phyloP scores from a whole-genome alignment of 2,113 vertebrate genomes.

The Riparia riparia region DNA sequence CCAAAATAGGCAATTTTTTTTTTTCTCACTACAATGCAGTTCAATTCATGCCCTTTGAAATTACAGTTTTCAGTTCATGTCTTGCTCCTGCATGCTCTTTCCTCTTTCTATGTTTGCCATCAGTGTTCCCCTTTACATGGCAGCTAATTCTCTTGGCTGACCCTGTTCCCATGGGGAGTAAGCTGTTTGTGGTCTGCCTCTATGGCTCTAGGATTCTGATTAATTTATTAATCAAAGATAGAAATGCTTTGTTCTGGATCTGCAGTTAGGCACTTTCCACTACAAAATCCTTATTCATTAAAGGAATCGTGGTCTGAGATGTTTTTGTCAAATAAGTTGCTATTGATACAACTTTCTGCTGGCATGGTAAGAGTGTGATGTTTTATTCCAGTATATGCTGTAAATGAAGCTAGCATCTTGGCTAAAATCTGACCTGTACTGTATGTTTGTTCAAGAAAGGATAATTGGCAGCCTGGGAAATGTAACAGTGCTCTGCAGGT shows the following conservation, averaged over 20 bases:
- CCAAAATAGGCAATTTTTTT: neutral
- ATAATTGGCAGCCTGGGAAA: neutral
- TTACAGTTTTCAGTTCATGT: neutral
- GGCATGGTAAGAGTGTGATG: neutral
- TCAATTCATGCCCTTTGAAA: neutral
- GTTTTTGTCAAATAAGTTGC: neutral
- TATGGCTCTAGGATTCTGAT: neutral
- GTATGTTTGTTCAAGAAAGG: neutral
- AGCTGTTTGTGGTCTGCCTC: neutral
- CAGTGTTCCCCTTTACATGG: rapidly evolving
- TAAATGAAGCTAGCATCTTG: neutral
- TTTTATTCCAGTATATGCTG: neutral
- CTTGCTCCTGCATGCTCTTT: neutral
- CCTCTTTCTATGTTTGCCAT: neutral
- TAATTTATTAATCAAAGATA: neutral
- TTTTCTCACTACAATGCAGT: neutral
- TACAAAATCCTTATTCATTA: neutral
- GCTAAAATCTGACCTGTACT: neutral
- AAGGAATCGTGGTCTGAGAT: neutral
- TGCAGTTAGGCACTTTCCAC: neutral
- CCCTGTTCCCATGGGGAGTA: neutral
- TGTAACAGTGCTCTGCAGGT: neutral
- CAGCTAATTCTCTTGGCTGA: neutral
- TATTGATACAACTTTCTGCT: neutral
- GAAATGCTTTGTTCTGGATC: neutral